Percentiles rank a stretch among this genome's conserved stretches.
phyloP scores from a whole-genome alignment of 1,140 invertebrate species.

The Leptopilina boulardi region DNA sequence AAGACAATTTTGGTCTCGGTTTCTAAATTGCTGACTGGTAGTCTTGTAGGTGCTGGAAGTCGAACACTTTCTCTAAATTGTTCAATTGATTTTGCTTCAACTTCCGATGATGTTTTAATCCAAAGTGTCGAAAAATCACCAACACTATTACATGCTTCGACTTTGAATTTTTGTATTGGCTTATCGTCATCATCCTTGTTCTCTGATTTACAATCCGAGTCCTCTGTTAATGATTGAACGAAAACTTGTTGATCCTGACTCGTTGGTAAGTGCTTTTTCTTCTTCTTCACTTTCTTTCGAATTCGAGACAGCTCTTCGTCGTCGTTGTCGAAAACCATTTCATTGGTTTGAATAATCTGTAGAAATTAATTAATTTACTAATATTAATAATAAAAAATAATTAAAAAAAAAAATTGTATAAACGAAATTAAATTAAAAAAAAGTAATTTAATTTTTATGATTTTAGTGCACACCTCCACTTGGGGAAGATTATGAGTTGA shows the following conservation, averaged over 20 bases:
- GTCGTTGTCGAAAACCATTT: constrained; percentile 31
- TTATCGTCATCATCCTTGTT: constrained; percentile 39
- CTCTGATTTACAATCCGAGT: constrained; percentile 38
- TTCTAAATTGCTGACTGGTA: constrained; percentile 39
- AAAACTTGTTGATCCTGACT: constrained; percentile 41
- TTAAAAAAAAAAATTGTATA: neutral
- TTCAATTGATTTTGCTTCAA: constrained; percentile 44
- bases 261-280: constrained; percentile 58
- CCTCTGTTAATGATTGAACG: constrained; percentile 42
- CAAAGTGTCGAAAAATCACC: constrained; percentile 67
- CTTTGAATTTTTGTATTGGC: constrained; percentile 55
- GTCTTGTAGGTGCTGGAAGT: constrained; percentile 59
- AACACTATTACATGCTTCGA: constrained; percentile 69
- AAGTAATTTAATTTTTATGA: neutral
- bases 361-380: neutral
- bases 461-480: neutral
- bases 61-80: constrained; percentile 68
- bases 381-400: neutral
- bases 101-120: constrained; percentile 49
- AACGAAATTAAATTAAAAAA: neutral
- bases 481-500: constrained; percentile 10
- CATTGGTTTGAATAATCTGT: constrained; percentile 36
- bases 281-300: constrained; percentile 50
- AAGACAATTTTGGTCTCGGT: constrained; percentile 58
- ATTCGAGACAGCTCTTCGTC: constrained; percentile 38